Evolutionary conservation across 2,797 vertebrate species (phyloP), one percentile per base, ranked within the genome.

Genomic region (Cossypha polioptera): DNA sequence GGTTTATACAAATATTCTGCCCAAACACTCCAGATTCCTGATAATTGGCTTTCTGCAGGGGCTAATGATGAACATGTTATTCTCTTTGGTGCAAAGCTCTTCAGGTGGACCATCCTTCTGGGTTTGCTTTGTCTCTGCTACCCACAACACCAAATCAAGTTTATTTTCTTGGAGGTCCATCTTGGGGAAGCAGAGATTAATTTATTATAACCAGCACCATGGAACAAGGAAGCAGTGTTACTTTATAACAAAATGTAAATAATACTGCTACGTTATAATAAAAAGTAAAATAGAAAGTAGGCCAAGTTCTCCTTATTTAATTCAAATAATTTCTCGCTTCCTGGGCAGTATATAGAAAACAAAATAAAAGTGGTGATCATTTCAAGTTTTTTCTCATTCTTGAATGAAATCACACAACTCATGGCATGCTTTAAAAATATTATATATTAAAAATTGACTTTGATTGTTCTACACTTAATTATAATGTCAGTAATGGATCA

Each of bases 11-110:
- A 58, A 63, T 77, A 42, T 92, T 93, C 80, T 58, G 91, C 69
- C 35, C 45, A 89, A 94, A 92, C 47, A 90, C 63, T 28, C 22
- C 47, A 38, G 31, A 72, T 82, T 93, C 80, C 75, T 84, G 35
- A 55, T 92, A 91, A 95, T 91, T 92, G 80, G 45, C 29, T 77
- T 87, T 94, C 66, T 72, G 66, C 29, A 83, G 59, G 81, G 53
- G 47, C 59, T 94, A 68, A 63, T 63, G 82, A 85, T 57, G n/a
- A 89, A 10, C 25, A 24, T 22, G 31, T 16, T 85, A 73, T 79
- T 73, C 45, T 75, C n/a, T 94, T 92, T 90, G 33, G 57, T 81
- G 43, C 29, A 84, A 67, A 95, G 36, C 29, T 88, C 63, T 88
- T 86, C 43, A 88, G 74, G 85, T 75, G 26, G 18, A 69, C 24